Base-by-base conservation (phyloP, 2,797 vertebrate genomes). In the Pseudomugil gertrudae region DNA sequence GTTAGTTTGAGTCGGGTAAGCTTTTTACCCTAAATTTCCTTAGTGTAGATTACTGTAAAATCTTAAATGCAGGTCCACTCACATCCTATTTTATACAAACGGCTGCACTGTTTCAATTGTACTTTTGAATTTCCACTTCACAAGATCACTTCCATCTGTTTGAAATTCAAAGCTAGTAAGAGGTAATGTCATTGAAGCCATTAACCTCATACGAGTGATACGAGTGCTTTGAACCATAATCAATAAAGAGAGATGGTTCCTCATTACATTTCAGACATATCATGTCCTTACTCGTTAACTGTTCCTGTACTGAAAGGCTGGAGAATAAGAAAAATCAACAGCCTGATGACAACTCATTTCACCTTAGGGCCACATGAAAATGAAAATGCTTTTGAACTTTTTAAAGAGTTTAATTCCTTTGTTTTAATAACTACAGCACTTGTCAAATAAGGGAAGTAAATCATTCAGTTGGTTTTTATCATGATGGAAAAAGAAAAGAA, bases 381-480 rank as follows among this genome's bases (percentile, higher is more conserved):
- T 58, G 23, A 56, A 27, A 66, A 35, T 29, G 8, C 23, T 47
- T 63, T 61, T 13, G 24, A 73, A 7, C 30, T 57, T 36, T 72
- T 40, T 57, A 4, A 68, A 66, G 21, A 47, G 55, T 26, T 65
- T 55, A 72, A 32, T 43, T 59, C 45, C 29, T 57, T 29, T 59
- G 13, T 14, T 74, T 64, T 66, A n/a, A 54, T 66, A 48, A 76
- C 70, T 64, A 43, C 11, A 36, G 30, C 29, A 24, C 53, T 51
- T 69, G 32, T 75, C 52, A 66, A 74, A 51, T 27, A 15, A 63
- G 36, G 66, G 24, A 40, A 69, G 57, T 74, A 70, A 70, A 33
- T 43, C 8, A 45, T 3, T 35, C 29, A 56, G 38, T 55, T 72
- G 24, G 48, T 36, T 72, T 57, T 29, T 60, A 63, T 67, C 27